phyloP scores from a whole-genome alignment of 2,113 vertebrate species.

The Heterotilapia buettikoferi region DNA sequence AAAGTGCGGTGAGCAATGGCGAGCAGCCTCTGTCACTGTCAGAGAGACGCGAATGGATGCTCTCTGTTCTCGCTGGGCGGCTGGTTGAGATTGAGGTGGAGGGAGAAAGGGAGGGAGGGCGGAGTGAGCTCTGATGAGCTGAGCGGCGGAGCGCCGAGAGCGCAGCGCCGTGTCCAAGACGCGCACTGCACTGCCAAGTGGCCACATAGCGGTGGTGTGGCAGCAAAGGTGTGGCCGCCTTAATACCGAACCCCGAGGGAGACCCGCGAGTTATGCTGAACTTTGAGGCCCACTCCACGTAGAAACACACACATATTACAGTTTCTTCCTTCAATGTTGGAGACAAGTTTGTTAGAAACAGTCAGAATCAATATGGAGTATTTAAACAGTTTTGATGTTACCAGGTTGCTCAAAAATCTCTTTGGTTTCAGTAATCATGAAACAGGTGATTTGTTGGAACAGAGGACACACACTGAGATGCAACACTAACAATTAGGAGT shows the following conservation, averaged over 20 bases:
- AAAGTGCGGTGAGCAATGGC: neutral
- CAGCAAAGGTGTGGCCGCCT: slow-evolving; percentile 7
- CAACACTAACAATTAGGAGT: neutral
- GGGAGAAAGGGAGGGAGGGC: neutral
- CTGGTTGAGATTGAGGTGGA: neutral
- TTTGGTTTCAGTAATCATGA: neutral
- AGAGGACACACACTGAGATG: neutral
- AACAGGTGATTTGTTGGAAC: fast-evolving
- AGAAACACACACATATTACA: neutral
- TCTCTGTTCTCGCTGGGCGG: neutral
- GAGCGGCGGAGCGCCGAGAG: slow-evolving; percentile 46
- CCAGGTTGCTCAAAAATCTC: neutral
- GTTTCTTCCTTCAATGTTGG: neutral
- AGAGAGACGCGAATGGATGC: neutral
- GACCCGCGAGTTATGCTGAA: neutral
- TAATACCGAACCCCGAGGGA: neutral
- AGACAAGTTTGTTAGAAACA: neutral
- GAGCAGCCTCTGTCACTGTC: neutral
- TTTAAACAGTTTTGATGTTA: neutral
- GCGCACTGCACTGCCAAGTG: slow-evolving; percentile 52
- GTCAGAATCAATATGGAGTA: neutral
- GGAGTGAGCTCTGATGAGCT: neutral
- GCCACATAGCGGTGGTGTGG: neutral
- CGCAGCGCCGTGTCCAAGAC: slow-evolving; percentile 58
- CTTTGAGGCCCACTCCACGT: neutral